Base-by-base conservation (phyloP, 2,888 invertebrate species). In the Drepanosiphum platanoidis region DNA sequence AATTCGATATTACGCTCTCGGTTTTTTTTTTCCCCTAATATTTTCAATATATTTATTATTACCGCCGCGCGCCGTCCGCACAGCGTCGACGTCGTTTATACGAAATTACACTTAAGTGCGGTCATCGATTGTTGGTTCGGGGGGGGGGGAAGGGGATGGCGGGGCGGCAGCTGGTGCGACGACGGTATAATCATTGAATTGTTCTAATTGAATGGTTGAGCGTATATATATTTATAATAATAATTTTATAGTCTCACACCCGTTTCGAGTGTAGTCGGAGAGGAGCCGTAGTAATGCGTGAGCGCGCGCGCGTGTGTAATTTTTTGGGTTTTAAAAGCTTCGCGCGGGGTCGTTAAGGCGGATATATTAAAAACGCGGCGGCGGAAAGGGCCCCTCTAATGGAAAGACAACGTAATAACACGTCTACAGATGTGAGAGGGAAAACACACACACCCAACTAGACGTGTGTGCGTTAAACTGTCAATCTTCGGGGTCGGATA, bases 401-500 rank as follows among this genome's bases (percentile, higher is more conserved):
- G 74, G 83, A 83, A 83, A 83, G 83, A 83, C 83, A 75, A 75
- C 74, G 83, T 83, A 83, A 83, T 75, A 83, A 83, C 66, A 83
- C 74, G 83, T 83, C 74, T 83, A 61, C 82, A 61, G 61, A 64
- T 52, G 72, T 42, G 9, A 30, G 68, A 79, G 70, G 52, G 46
- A 80, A 70, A 71, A 71, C 27, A 84, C 58, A 70, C 58, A 30
- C 75, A 30, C 39, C 36, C 36, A 75, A 66, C 34, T 18, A 52
- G 27, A 71, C 13, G 70, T 27, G 72, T 46, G 39, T 32, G 52
- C 52, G 83, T 84, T 84, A 84, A 84, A 84, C 84, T 84, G 84
- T 84, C 84, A 84, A 84, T 84, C 84, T 75, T 77, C n/a, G 74
- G 68, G 58, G 68, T 84, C 58, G 84, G 72, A 84, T 84, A 84